phyloP scores from a whole-genome alignment of 2,113 vertebrate genomes.

The Thalassoma bifasciatum region DNA sequence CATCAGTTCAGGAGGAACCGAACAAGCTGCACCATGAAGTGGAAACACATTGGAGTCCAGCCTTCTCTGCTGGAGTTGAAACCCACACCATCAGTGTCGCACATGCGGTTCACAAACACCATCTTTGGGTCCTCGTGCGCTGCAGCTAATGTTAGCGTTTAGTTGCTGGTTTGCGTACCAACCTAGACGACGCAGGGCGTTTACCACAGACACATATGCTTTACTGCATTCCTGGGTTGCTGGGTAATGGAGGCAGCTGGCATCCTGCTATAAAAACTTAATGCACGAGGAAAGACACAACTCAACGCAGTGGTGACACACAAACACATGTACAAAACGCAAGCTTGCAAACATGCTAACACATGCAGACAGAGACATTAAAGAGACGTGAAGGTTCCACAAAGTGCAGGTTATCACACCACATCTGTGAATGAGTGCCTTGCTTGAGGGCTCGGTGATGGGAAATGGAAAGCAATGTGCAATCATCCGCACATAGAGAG shows the following conservation, averaged over 20 bases:
- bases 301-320: conserved; percentile 12
- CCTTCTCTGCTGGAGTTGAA: background rate
- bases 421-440: conserved; percentile 22
- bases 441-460: conserved; percentile 22
- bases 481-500: conserved; percentile 10
- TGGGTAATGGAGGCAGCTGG: conserved; percentile 64
- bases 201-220: conserved; percentile 48
- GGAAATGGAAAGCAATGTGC: conserved; percentile 4
- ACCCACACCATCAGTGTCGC: conserved; percentile 18
- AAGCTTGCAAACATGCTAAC: conserved; percentile 46
- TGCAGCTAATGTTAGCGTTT: conserved; percentile 50
- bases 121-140: background rate
- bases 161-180: conserved; percentile 32
- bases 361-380: conserved; percentile 8
- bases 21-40: background rate
- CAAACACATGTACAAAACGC: conserved; percentile 29
- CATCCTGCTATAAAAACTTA: conserved; percentile 68
- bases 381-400: background rate
- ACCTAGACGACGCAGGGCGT: conserved; percentile 34
- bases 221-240: conserved; percentile 66
- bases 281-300: conserved; percentile 58
- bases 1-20: background rate
- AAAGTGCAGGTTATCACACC: background rate
- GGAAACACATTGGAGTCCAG: background rate
- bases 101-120: conserved; percentile 3